Evolutionary conservation across 2,888 invertebrate genomes (phyloP).

Genomic region (Macrophya annulata): DNA sequence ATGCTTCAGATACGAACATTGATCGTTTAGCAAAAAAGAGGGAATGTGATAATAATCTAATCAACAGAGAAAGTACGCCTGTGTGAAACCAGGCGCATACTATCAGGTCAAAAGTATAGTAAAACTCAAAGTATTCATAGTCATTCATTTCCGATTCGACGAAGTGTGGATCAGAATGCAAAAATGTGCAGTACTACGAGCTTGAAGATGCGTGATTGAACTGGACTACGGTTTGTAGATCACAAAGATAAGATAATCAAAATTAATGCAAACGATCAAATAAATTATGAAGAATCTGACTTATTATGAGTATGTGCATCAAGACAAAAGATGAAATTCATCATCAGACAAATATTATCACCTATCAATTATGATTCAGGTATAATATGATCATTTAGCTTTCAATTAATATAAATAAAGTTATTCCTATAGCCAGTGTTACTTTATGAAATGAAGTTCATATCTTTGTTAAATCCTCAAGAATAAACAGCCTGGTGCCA

Average conservation of each 20-base stretch:
- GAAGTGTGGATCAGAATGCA: background rate
- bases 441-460: background rate
- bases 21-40: conserved; percentile 14
- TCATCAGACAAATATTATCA: background rate
- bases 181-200: background rate
- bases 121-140: background rate
- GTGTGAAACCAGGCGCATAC: conserved; percentile 61
- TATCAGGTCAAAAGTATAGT: background rate
- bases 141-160: background rate
- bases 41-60: conserved; percentile 40
- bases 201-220: background rate
- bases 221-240: background rate
- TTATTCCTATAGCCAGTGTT: conserved; percentile 16
- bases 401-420: background rate
- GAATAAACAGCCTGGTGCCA: conserved; percentile 10
- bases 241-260: conserved; percentile 10
- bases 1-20: conserved; percentile 36
- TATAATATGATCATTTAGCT: background rate
- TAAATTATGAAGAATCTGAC: background rate
- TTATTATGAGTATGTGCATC: background rate
- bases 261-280: background rate
- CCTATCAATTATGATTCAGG: background rate
- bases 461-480: conserved; percentile 32
- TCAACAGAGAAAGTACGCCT: conserved; percentile 65
- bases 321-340: background rate